Base-by-base conservation (phyloP, 2,888 invertebrate genomes). In the Pandemis corylana region DNA sequence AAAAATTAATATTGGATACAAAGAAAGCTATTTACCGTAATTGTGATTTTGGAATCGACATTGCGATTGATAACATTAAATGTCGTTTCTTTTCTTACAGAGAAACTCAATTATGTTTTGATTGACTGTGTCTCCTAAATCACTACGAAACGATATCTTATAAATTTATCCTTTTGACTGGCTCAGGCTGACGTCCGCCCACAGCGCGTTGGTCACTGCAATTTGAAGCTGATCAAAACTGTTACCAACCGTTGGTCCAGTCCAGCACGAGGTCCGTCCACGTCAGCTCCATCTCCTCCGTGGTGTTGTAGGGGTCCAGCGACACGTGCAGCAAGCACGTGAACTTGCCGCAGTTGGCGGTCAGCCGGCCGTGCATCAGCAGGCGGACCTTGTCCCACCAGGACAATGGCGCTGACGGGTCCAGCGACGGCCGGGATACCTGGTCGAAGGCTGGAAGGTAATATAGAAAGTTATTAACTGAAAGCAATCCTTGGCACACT, bases 311-410 rank as follows among this genome's bases (percentile, higher is more conserved):
- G 0, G 99, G 99, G 94, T 99, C 99, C 12, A 99, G 95, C 0
- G 99, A 99, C 5, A 99, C 99, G 88, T 99, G 99, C 76, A 99
- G 94, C 53, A 99, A 94, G 53, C 99, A 97, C 0, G 98, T 98
- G 88, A 99, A 95, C 85, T 97, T 97, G 82, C 97, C 96, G 20
- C 98, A 97, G 80, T 97, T 96, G 90, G 98, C 96, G 0, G 98
- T 98, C 64, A 99, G 90, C 0, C 99, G 96, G 0, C 99, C 99
- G 88, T 99, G 99, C 83, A 99, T 95, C 51, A 99, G 94, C 7
- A 99, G 94, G 0, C 99, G 96, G 89, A 98, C 97, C 92, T 99
- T 99, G 91, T 99, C 99, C 99, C 99, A 99, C 95, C 99, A 99
- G 0, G 99, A 97, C 64, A 99, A 91, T 0, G 98, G 97, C 0